Percentiles rank a stretch among this genome's conserved stretches.
Evolutionary conservation across 2,113 vertebrate genomes (phyloP).

Genomic region (Perca fluviatilis): DNA sequence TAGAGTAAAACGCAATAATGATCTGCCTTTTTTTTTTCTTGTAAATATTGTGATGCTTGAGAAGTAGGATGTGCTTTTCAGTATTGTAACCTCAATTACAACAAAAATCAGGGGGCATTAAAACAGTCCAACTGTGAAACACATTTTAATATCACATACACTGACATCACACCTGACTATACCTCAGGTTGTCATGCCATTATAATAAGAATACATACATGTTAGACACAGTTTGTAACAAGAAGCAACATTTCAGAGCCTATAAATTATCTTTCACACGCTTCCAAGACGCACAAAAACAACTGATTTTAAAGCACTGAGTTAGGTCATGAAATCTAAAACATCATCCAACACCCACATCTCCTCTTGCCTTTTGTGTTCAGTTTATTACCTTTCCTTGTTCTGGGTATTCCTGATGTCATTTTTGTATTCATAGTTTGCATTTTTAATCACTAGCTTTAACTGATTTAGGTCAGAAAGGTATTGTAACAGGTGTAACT

Average conservation of each 20-base stretch:
- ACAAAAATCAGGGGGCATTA: not conserved
- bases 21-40: not conserved
- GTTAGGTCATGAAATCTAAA: not conserved
- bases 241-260: no score
- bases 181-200: no score
- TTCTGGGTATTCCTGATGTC: not conserved
- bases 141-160: not conserved
- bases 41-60: not conserved
- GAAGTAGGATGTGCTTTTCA: not conserved
- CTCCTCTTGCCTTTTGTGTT: not conserved
- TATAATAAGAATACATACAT: not conserved
- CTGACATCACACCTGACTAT: no score
- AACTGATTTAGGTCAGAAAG: not conserved
- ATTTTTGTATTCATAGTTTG: not conserved
- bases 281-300: no score
- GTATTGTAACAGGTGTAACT: not conserved
- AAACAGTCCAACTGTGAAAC: not conserved
- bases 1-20: not conserved
- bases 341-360: not conserved
- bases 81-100: not conserved
- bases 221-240: no score
- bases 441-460: not conserved
- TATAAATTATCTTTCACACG: no score
- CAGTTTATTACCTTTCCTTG: not conserved
- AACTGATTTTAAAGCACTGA: not conserved